These are phyloP conservation scores for Cololabis saira DNA, from an alignment of 2,113 vertebrate genomes.

Conservation along the genomic window DNA sequence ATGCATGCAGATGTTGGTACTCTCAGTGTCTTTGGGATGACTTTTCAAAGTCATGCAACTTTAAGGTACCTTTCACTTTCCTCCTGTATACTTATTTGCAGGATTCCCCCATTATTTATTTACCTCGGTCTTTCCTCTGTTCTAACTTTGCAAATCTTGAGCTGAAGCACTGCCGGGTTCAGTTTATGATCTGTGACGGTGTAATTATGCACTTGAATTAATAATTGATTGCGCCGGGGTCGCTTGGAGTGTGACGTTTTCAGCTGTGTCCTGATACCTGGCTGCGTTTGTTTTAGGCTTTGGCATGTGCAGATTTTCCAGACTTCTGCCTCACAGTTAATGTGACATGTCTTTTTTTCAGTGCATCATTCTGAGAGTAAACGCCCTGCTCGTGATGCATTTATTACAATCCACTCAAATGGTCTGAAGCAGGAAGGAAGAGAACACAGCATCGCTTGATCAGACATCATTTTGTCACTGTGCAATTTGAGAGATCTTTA, in stretches of 20 bases:
- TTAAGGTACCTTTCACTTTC: constrained; percentile 36
- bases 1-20: constrained; percentile 6
- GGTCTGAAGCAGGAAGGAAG: constrained; percentile 13
- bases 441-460: constrained; percentile 46
- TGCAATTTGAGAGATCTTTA: constrained; percentile 5
- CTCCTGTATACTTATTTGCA: constrained; percentile 25
- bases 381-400: constrained; percentile 13
- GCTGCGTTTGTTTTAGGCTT: constrained; percentile 5
- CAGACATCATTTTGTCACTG: constrained; percentile 2
- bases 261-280: constrained; percentile 12
- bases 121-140: too few relatives aligned
- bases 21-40: constrained; percentile 25
- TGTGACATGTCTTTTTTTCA: constrained; percentile 3
- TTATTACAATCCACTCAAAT: constrained; percentile 29
- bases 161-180: constrained; percentile 31
- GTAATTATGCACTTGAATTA: constrained; percentile 45
- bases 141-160: not conserved
- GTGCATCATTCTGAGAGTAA: constrained; percentile 36
- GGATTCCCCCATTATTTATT: constrained; percentile 13
- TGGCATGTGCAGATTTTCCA: constrained; percentile 3
- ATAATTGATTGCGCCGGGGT: constrained; percentile 34
- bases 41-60: constrained; percentile 24
- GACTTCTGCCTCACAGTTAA: not conserved
- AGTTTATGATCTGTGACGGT: constrained; percentile 26
- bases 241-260: constrained; percentile 21